Evolutionary conservation across 1,140 invertebrate genomes (phyloP).

Genomic region (Cyclina sinensis): DNA sequence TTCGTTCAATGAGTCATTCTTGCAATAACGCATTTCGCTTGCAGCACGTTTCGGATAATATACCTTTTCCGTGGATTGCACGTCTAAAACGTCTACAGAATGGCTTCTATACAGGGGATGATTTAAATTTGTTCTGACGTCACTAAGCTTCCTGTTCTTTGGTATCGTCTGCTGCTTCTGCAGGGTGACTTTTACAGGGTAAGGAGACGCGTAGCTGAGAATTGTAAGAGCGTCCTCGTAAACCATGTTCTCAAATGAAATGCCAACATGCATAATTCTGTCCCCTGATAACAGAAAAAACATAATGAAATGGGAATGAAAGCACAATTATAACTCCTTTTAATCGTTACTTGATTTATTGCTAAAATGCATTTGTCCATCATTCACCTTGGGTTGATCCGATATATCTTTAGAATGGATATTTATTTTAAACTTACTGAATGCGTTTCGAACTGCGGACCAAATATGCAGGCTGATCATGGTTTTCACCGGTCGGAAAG

Average conservation of each 20-base stretch:
- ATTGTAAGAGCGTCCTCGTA: conserved; percentile 96
- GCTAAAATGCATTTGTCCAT: no score
- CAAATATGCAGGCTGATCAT: no score
- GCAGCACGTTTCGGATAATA: conserved; percentile 74
- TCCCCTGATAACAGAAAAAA: conserved; percentile 90
- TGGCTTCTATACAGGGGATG: conserved; percentile 91
- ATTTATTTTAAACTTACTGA: no score
- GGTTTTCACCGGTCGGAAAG: no score
- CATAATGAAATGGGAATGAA: no score
- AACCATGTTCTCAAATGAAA: conserved; percentile 95
- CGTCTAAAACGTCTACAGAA: conserved; percentile 89
- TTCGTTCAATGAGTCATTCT: conserved; percentile 46
- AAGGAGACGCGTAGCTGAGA: conserved; percentile 96
- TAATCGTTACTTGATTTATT: no score
- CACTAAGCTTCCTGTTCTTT: conserved; percentile 57
- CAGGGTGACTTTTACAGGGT: conserved; percentile 90
- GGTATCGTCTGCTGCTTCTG: conserved; percentile 74
- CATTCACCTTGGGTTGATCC: no score
- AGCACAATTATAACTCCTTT: no score
- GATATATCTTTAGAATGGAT: no score
- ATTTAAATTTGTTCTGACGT: conserved; percentile 73
- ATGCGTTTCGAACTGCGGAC: no score
- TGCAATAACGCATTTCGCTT: conserved; percentile 76
- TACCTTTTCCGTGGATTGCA: conserved; percentile 46
- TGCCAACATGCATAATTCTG: conserved; percentile 93